Evolutionary conservation across 2,113 vertebrate species (phyloP).

Genomic region (Ondatra zibethicus): DNA sequence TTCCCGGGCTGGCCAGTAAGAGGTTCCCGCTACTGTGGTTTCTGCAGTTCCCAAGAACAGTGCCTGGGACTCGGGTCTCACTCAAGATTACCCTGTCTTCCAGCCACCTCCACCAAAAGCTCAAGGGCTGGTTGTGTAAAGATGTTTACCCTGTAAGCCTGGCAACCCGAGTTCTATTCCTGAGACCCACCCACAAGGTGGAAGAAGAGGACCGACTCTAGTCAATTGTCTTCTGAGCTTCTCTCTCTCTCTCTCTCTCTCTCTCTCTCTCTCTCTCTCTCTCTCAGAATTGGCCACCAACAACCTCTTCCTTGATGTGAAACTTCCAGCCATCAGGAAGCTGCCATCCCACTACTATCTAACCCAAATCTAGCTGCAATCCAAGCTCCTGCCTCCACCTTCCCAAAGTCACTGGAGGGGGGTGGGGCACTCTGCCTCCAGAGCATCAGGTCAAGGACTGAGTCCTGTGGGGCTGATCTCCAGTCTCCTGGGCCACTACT

Average conservation of each 20-base stretch:
- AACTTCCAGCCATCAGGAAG: neutral
- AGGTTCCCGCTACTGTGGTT: neutral
- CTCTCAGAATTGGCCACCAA: neutral
- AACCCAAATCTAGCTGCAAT: conserved; percentile 58
- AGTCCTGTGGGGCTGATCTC: neutral
- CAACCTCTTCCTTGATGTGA: neutral
- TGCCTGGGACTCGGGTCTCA: neutral
- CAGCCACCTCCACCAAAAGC: neutral
- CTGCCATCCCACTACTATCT: neutral
- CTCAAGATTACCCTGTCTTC: neutral
- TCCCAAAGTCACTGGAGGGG: neutral
- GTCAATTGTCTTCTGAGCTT: neutral
- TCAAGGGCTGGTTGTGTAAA: neutral
- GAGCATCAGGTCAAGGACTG: neutral
- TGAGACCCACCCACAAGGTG: neutral
- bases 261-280: no score
- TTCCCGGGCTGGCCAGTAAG: neutral
- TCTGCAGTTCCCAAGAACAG: neutral
- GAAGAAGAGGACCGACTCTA: neutral
- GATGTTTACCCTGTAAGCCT: neutral
- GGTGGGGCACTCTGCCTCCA: neutral
- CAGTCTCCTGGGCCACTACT: neutral
- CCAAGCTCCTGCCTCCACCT: conserved; percentile 15
- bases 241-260: no score
- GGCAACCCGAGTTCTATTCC: neutral